phyloP scores from a whole-genome alignment of 2,113 vertebrate genomes.

The Ardeotis arabs region DNA sequence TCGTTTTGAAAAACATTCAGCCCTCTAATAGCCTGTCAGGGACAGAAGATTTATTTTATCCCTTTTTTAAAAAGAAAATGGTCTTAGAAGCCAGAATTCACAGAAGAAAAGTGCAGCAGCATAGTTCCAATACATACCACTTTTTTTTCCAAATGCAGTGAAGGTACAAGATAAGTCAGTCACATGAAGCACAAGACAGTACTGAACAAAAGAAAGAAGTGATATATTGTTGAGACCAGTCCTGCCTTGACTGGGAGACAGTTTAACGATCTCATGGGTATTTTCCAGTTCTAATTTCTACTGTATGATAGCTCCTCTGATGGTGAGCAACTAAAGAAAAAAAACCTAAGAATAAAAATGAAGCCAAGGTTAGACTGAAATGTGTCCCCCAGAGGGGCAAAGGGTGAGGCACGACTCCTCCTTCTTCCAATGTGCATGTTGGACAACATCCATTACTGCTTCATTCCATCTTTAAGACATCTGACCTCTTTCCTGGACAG shows the following conservation, averaged over 20 bases:
- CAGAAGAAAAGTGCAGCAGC: neutral
- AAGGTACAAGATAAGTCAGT: neutral
- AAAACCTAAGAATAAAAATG: neutral
- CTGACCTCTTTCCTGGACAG: neutral
- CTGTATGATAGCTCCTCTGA: neutral
- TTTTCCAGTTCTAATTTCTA: neutral
- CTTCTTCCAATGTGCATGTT: neutral
- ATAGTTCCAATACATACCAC: conserved; percentile 3
- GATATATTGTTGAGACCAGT: neutral
- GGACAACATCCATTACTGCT: neutral
- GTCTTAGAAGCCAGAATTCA: neutral
- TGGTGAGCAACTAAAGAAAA: neutral
- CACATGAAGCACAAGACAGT: neutral
- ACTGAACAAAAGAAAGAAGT: neutral
- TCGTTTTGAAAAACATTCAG: conserved; percentile 35
- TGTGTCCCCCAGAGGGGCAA: neutral
- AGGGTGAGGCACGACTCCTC: neutral
- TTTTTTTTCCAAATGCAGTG: neutral
- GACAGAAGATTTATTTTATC: conserved; percentile 24
- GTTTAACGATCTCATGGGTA: neutral
- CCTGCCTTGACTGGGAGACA: neutral
- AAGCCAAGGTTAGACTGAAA: neutral
- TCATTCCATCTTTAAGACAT: neutral
- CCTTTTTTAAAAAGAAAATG: neutral
- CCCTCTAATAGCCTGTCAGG: conserved; percentile 27